A percentile compares a stretch with the other conserved stretches of the same genome.
Conservation (phyloP, 2,113 vertebrate species). For the Engraulis encrasicolus region DNA sequence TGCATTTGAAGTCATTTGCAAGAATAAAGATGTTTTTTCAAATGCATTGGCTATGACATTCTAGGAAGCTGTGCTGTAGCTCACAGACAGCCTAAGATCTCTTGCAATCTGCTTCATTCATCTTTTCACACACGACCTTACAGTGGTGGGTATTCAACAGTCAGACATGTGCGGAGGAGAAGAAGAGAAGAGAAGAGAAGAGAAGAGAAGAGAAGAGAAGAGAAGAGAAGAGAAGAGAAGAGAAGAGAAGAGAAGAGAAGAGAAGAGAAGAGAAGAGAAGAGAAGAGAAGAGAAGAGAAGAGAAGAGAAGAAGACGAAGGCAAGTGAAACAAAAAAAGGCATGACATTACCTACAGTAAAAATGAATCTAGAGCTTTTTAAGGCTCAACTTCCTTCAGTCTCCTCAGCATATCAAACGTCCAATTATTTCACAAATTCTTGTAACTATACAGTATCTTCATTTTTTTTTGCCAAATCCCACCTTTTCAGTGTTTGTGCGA, state of each 20-base stretch:
- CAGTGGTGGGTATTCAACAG: neutral
- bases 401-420: no score
- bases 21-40: slow-evolving; percentile 22
- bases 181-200: neutral
- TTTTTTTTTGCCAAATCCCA: neutral
- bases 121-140: neutral
- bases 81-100: slow-evolving; percentile 1
- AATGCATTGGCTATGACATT: slow-evolving; percentile 30
- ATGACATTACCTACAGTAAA: slow-evolving; percentile 50
- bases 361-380: slow-evolving; percentile 48
- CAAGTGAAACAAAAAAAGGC: neutral
- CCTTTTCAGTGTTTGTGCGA: no score
- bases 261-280: neutral
- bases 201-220: neutral
- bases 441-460: no score
- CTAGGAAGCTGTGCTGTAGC: slow-evolving; percentile 17
- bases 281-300: neutral
- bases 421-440: no score
- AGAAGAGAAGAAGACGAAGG: neutral
- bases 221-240: neutral
- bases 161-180: neutral
- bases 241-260: neutral
- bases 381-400: slow-evolving; percentile 37
- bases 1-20: slow-evolving; percentile 32
- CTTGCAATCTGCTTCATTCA: neutral